Conservation (phyloP, 2,797 vertebrate genomes). For the Tokudaia muenninki region DNA sequence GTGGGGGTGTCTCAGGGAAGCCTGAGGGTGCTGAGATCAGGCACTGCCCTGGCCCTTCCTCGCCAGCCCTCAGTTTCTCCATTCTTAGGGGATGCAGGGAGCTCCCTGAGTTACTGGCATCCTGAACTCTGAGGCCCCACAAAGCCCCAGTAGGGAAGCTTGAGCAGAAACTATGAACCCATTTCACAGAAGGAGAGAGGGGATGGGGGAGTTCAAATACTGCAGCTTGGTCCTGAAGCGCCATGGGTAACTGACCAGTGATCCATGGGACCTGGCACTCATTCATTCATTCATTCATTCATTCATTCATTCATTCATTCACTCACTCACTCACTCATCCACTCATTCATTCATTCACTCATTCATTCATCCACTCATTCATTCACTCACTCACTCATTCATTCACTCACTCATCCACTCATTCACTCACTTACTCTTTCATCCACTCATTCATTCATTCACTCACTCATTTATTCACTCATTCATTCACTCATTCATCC, state of each 20-base stretch:
- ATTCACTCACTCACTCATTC: neutral
- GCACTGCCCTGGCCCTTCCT: neutral
- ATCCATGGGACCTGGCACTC: neutral
- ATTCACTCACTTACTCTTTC: no score
- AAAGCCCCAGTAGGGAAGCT: neutral
- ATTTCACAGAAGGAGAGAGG: neutral
- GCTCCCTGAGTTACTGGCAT: neutral
- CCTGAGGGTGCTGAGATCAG: no score
- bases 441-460: no score
- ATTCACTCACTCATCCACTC: accelerated
- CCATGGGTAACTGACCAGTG: neutral
- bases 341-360: accelerated
- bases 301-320: neutral
- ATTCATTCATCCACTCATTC: neutral
- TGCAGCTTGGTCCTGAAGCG: neutral
- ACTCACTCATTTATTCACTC: neutral
- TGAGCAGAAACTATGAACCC: neutral
- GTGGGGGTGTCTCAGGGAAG: neutral
- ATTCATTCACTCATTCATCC: no score
- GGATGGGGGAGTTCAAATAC: neutral
- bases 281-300: neutral
- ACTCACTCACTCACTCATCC: accelerated
- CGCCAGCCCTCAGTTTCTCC: conserved; percentile 17
- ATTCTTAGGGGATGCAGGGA: neutral
- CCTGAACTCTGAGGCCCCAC: neutral